Evolutionary conservation across 2,888 invertebrate species (phyloP), one percentile per base, ranked within the genome.

Genomic region (Pedicia rivosa): DNA sequence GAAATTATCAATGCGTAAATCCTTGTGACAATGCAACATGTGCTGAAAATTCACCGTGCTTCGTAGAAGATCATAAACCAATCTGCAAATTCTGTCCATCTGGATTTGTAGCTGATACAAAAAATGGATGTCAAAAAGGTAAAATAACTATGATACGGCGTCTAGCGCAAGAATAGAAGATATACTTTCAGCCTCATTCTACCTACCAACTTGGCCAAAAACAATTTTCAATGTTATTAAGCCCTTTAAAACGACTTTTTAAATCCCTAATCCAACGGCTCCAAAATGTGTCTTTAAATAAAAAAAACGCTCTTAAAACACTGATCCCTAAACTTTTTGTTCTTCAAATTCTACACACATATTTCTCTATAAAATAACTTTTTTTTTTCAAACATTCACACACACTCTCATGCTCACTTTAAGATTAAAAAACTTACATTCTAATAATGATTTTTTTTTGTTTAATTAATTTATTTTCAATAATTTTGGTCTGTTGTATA

Each of bases 81-180:
- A 78, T 83, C 64, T 91, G 91, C 81, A 86, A 87, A 77, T 87
- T 84, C 74, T 91, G 91, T 72, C 87, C 90, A 58, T 74, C 74
- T 65, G 91, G 88, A 70, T 90, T 81, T 73, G 78, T 78, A 68
- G 79, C 83, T 64, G 87, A 90, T 68, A 75, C 82, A 60, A 78
- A 78, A 72, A 80, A 81, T 69, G 88, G 88, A 80, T 91, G 90
- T 73, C 77, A 83, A 68, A 84, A 87, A 88, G 88, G 90, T 90
- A 90, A 87, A 70, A 50, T 50, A 20, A 20, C 32, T 20, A 31
- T 17, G 19, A 30, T 26, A 24, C 32, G 24, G 42, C 42, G 42
- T 22, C 5, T 42, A 42, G 42, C 40, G 42, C 42, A 36, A 28
- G 17, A 27, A 31, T 20, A 32, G 17, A 27, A 27, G 17, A 37